phyloP scores from a whole-genome alignment of 2,888 invertebrate genomes.

The Pristionchus mayeri region DNA sequence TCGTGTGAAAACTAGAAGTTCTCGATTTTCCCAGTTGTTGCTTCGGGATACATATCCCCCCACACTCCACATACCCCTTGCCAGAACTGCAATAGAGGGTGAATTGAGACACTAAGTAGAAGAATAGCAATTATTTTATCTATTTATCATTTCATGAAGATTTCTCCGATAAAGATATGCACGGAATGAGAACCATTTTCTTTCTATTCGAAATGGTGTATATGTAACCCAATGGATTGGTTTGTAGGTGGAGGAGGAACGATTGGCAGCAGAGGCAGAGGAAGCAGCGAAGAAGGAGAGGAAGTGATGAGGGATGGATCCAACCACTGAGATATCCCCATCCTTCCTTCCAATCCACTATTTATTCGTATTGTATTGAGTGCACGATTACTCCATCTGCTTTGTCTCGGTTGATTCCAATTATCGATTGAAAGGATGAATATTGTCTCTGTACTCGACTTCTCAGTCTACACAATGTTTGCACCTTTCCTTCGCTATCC shows the following conservation, averaged over 20 bases:
- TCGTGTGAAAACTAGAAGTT: too few species aligned
- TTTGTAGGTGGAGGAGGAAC: slow-evolving; percentile 90
- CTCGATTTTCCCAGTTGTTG: too few species aligned
- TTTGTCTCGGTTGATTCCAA: slow-evolving; percentile 26
- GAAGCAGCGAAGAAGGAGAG: slow-evolving; percentile 60
- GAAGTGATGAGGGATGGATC: slow-evolving; percentile 33
- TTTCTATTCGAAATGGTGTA: too few species aligned
- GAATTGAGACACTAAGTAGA: too few species aligned
- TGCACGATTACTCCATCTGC: slow-evolving; percentile 4
- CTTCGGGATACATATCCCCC: too few species aligned
- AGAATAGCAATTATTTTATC: too few species aligned
- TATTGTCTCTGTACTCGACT: slow-evolving; percentile 21
- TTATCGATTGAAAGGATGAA: slow-evolving; percentile 47
- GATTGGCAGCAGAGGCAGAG: slow-evolving; percentile 80
- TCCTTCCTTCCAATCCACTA: neutral
- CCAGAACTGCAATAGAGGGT: too few species aligned
- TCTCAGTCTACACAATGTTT: neutral
- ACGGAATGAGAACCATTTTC: too few species aligned
- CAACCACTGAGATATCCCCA: neutral
- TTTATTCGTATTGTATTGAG: slow-evolving; percentile 32
- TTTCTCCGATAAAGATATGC: too few species aligned
- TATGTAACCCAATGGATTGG: neutral
- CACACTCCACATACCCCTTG: too few species aligned
- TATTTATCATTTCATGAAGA: too few species aligned
- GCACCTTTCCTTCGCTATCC: slow-evolving; percentile 21